Conservation (phyloP, 1,140 invertebrate species). For the Trachymyrmex septentrionalis region DNA sequence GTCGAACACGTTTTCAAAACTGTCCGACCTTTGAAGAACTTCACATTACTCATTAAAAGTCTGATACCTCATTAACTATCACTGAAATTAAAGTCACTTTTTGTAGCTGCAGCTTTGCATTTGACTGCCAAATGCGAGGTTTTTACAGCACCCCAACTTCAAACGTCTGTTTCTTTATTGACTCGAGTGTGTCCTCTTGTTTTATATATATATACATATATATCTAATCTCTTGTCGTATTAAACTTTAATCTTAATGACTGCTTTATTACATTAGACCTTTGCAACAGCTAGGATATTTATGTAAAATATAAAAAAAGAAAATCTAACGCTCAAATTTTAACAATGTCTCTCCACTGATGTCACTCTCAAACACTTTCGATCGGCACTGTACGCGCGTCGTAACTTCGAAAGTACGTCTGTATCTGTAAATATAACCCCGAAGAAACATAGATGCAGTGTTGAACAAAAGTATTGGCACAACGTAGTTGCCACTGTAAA, state of each 20-base stretch:
- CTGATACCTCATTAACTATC: slow-evolving; percentile 65
- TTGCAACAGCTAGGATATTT: background rate
- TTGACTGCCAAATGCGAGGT: slow-evolving; percentile 46
- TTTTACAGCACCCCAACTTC: background rate
- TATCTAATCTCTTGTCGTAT: background rate
- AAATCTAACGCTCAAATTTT: background rate
- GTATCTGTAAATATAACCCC: background rate
- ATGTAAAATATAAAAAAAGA: background rate
- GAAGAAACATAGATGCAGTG: background rate
- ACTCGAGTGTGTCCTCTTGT: background rate
- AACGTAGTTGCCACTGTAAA: no score
- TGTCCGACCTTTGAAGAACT: slow-evolving; percentile 53
- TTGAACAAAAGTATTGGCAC: no score
- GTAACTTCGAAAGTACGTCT: background rate
- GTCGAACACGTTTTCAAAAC: slow-evolving; percentile 57
- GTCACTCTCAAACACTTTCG: background rate
- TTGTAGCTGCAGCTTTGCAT: slow-evolving; percentile 29
- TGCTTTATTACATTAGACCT: background rate
- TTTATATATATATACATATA: background rate
- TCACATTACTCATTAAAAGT: slow-evolving; percentile 64
- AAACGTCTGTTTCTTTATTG: slow-evolving; percentile 3
- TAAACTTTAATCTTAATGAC: slow-evolving; percentile 1
- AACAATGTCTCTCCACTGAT: background rate
- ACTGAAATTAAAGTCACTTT: slow-evolving; percentile 42
- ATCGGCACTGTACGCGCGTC: background rate